phyloP scores from a whole-genome alignment of 2,888 invertebrate species.

The Lobophora halterata region DNA sequence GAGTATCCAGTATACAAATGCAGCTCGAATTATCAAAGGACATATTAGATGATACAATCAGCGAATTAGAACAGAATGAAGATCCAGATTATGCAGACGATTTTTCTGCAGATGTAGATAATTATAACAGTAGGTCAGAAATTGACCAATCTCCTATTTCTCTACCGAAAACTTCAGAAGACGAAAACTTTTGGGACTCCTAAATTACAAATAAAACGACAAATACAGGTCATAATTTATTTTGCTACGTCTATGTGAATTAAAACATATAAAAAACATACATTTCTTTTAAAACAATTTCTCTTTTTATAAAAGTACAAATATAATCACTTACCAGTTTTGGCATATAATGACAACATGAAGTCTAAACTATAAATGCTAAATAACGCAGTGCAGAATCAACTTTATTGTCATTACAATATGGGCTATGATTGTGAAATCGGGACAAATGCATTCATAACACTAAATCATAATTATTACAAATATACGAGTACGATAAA shows the following conservation, averaged over 20 bases:
- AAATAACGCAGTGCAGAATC: slow-evolving; percentile 43
- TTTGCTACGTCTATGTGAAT: slow-evolving; percentile 41
- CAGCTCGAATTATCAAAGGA: slow-evolving; percentile 40
- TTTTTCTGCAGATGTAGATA: slow-evolving; percentile 59
- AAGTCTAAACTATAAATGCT: slow-evolving; percentile 56
- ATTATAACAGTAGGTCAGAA: slow-evolving; percentile 53
- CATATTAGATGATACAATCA: slow-evolving; percentile 30
- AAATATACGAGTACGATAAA: slow-evolving; percentile 17
- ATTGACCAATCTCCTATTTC: slow-evolving; percentile 53
- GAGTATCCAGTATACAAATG: slow-evolving; percentile 41
- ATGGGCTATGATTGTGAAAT: slow-evolving; percentile 25
- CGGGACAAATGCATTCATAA: slow-evolving; percentile 26
- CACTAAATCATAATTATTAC: slow-evolving; percentile 17
- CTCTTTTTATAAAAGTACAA: slow-evolving; percentile 75
- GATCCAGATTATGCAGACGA: slow-evolving; percentile 49
- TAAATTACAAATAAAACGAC: slow-evolving; percentile 33
- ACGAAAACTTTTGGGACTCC: slow-evolving; percentile 65
- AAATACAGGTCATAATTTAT: slow-evolving; percentile 58
- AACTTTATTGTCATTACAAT: slow-evolving; percentile 49
- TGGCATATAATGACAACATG: slow-evolving; percentile 35
- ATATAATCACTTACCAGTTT: slow-evolving; percentile 46
- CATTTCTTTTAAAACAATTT: slow-evolving; percentile 47
- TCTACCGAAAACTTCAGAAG: slow-evolving; percentile 51
- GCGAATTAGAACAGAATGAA: slow-evolving; percentile 34
- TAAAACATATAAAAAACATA: slow-evolving; percentile 47